Evolutionary conservation across 2,113 vertebrate species (phyloP).

Genomic region (Empidonax alnorum): DNA sequence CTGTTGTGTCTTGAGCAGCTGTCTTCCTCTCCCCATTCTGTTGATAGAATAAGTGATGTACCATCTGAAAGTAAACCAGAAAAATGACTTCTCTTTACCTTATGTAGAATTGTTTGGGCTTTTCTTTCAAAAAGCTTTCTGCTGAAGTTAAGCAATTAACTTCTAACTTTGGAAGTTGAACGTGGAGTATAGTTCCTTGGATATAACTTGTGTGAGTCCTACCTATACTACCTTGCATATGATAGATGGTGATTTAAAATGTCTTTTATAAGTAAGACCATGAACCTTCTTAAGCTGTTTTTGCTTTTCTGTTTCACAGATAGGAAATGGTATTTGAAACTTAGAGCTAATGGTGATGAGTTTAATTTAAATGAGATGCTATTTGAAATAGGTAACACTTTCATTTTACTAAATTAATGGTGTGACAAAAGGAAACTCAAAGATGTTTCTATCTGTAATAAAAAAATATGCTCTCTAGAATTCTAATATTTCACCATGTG

Average conservation of each 20-base stretch:
- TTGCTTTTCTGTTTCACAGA: constrained; percentile 48
- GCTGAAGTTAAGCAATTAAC: background rate
- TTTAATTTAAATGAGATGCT: constrained; percentile 75
- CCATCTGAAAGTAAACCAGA: background rate
- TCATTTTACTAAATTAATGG: constrained; percentile 69
- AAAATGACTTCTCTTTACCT: background rate
- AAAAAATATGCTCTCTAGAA: constrained; percentile 24
- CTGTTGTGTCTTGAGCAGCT: background rate
- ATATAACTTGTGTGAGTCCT: constrained; percentile 4
- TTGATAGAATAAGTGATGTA: background rate
- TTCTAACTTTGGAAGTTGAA: constrained; percentile 25
- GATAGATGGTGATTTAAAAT: constrained; percentile 36
- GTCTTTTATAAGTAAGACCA: constrained; percentile 22
- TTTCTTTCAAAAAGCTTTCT: background rate
- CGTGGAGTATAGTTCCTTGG: background rate
- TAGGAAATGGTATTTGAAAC: constrained; percentile 64
- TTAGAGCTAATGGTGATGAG: constrained; percentile 59
- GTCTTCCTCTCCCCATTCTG: background rate
- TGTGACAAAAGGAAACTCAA: constrained; percentile 61
- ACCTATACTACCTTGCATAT: background rate
- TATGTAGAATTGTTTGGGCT: background rate
- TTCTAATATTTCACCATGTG: constrained; percentile 39
- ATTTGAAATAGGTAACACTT: constrained; percentile 75
- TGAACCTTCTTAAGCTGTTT: constrained; percentile 44
- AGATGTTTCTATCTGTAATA: constrained; percentile 50